Base-by-base conservation (phyloP, 2,888 invertebrate species). In the Dorcus parallelipipedus region DNA sequence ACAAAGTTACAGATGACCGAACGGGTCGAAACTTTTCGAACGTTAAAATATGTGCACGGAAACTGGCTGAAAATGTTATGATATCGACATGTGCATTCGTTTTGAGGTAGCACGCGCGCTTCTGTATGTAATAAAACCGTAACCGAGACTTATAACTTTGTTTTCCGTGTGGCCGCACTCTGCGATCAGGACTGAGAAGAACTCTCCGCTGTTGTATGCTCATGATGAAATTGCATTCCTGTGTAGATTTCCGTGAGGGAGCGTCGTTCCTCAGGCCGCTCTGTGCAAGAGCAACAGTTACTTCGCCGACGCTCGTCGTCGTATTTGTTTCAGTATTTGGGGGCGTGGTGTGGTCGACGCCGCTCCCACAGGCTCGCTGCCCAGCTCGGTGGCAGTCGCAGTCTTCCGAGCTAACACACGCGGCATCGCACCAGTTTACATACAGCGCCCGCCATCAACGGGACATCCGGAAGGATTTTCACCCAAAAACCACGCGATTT, bases 141-240 rank as follows among this genome's bases (percentile, higher is more conserved):
- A 76, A 77, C 75, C 76, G 69, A 75, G 76, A 77, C 76, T 76
- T 77, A 77, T 77, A 78, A 78, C 77, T 78, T 77, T 76, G 76
- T 76, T 77, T 78, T 78, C 76, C 78, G 73, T 77, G 74, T 76
- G 78, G 76, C 73, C 76, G 76, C 71, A 66, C 70, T 76, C 69
- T 76, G 76, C 76, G 76, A 76, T 77, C 76, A 71, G 74, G 73
- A 73, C 76, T 73, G 71, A 69, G 72, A 75, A 73, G 69, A 75
- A 59, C 52, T 52, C 63, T 73, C 71, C 73, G 66, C 69, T 71
- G 55, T 70, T 74, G 71, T 73, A 69, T 73, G 75, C 75, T 75
- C 69, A 76, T 77, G 78, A 78, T 78, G 77, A 78, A 77, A 78
- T 78, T 78, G 77, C 78, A 78, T 78, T 78, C 78, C 77, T 77